These are phyloP conservation scores for Chlorospingus semifuscus DNA, from an alignment of 2,797 vertebrate species.

Conservation along the genomic window DNA sequence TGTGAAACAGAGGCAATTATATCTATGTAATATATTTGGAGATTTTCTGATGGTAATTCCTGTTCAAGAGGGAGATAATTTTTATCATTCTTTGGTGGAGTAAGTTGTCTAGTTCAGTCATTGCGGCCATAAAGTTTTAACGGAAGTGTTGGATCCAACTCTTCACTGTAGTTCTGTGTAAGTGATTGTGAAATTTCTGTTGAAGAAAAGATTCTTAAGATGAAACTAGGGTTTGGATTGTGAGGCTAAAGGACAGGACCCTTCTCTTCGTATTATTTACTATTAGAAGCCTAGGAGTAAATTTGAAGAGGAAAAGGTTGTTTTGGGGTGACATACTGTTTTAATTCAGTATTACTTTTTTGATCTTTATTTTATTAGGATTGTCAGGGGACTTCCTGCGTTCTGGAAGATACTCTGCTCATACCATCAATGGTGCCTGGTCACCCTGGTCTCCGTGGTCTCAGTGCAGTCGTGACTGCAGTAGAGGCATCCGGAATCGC, in stretches of 20 bases:
- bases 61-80: background rate
- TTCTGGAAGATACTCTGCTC: slow-evolving; percentile 85
- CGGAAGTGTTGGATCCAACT: background rate
- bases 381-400: slow-evolving; percentile 87
- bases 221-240: background rate
- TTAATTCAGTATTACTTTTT: background rate
- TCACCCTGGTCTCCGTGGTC: slow-evolving; percentile 91
- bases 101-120: background rate
- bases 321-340: background rate
- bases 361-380: slow-evolving; percentile 33
- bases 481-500: slow-evolving; percentile 88
- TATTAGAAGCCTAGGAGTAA: background rate
- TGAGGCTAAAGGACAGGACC: background rate
- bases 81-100: background rate
- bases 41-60: background rate
- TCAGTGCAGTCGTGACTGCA: slow-evolving; percentile 95
- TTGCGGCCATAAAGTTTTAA: background rate
- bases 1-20: background rate
- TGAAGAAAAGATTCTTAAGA: background rate
- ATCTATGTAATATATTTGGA: background rate
- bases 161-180: background rate
- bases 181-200: background rate
- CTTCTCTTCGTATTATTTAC: background rate
- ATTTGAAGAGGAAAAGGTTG: background rate
- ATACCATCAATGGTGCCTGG: slow-evolving; percentile 92